Base-by-base conservation (phyloP, 2,888 invertebrate species). In the Galeruca laticollis region DNA sequence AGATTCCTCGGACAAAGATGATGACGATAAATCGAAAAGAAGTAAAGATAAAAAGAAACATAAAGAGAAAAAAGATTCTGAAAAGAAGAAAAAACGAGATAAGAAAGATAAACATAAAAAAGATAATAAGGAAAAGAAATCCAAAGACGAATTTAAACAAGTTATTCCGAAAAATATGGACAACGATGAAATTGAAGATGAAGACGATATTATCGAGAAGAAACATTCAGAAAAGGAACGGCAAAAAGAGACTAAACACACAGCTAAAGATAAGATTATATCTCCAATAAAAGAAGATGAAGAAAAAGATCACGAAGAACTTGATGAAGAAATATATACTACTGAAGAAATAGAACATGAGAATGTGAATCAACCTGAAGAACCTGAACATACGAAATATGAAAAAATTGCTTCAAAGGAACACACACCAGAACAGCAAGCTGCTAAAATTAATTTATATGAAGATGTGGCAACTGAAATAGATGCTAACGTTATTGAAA, bases 401-500 rank as follows among this genome's bases (percentile, higher is more conserved):
- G 86, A 85, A 76, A 84, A 85, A 75, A 89, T 89, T 77, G 88
- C 88, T 37, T 87, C n/a, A 87, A 64, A 54, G 8, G 33, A 60
- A 54, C 21, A n/a, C 2, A 70, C 64, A 13, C 66, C 74, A 40
- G 68, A 71, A 63, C 63, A 59, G 6, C 56, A 62, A 52, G 77
- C 81, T 65, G 47, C 67, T 68, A 78, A 78, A 75, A 62, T 74
- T 74, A 87, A 88, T 78, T 83, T 90, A 69, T 90, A 90, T 75
- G 88, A 86, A 8, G 89, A 89, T 75, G 87, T 89, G 79, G 83
- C 87, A 67, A 81, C 85, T 2, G 89, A 87, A 81, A 86, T 90
- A 49, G 89, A 90, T 54, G 88, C 87, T 75, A 87, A 87, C 82
- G 88, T 89, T 31, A 87, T 89, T 59, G 86, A 89, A 82, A 88